Evolutionary conservation across 2,113 vertebrate species (phyloP).

Genomic region (Sarotherodon lohbergeri): DNA sequence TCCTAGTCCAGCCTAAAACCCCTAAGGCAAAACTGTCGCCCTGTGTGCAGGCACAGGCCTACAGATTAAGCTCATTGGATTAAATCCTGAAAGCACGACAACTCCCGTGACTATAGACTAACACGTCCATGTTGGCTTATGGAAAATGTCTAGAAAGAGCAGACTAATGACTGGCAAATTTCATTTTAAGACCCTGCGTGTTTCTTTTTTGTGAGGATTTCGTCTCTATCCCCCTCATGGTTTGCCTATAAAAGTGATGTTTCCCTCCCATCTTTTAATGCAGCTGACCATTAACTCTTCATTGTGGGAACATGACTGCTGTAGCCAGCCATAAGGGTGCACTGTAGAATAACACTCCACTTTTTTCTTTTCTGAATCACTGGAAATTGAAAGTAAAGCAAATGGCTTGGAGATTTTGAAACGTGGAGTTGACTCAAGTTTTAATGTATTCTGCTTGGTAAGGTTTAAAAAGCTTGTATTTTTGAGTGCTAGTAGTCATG

Average conservation of each 20-base stretch:
- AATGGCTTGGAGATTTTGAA: background rate
- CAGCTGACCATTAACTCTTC: slow-evolving; percentile 34
- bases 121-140: background rate
- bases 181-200: slow-evolving; percentile 3
- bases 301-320: slow-evolving; percentile 25
- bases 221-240: background rate
- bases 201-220: slow-evolving; percentile 1
- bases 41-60: background rate
- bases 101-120: background rate
- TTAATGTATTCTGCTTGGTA: background rate
- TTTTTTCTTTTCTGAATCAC: slow-evolving; percentile 20
- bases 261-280: slow-evolving; percentile 9
- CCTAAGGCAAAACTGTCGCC: background rate
- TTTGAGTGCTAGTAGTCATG: background rate
- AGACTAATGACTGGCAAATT: slow-evolving; percentile 36
- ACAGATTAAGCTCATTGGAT: slow-evolving; percentile 54
- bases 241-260: slow-evolving; percentile 35
- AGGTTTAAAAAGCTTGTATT: background rate
- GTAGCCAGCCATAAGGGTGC: background rate
- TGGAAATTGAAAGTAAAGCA: background rate
- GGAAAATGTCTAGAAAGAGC: slow-evolving; percentile 22
- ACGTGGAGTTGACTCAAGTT: background rate
- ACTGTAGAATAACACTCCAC: background rate
- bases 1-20: slow-evolving; percentile 10
- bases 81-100: slow-evolving; percentile 40